Evolutionary conservation across 64 coral and sea anemone genomes (phyloP), one percentile per base, ranked within the genome.

Genomic region (Pocillopora damicornis): DNA sequence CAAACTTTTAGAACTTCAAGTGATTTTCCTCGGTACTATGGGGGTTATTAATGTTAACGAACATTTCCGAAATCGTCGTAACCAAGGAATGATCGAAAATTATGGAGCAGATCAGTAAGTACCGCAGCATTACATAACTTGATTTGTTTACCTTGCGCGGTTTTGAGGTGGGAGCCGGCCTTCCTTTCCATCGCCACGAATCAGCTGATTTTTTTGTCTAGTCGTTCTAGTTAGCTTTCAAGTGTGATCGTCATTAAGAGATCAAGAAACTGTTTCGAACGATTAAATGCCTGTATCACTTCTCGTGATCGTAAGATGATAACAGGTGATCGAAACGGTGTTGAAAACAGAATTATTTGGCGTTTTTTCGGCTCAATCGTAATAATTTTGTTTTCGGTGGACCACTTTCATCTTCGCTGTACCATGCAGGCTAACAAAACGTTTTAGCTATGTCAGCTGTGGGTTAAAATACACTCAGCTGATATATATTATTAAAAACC

Each of bases 21-120:
- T 20, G 30, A 57, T 58, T 36, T 45, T 11, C 9, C 13, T 18
- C 22, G 5, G 16, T 72, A 23, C 12, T 18, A 91, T 91, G 89
- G 89, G 89, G 16, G 89, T 91, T 3, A 72, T 91, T 26, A 85
- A 91, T 82, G 60, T 91, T 25, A 63, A 73, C 13, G 89, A 91
- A 58, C 81, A 85, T 45, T 78, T 91, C 1, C 82, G 83, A 69
- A 81, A 91, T 91, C 89, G 89, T 15, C 81, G 81, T 56, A 85
- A 73, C 42, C 35, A 38, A 45, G 81, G 72, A 69, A 26, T 38
- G 4, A 65, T 58, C 15, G 64, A 85, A 85, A 11, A 37, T 7
- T 58, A 68, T 22, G 81, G 35, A 12, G 8, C 4, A 69, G 81
- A 85, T 20, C 38, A 57, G 81, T 85, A 35, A 85, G 81, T 72